Conservation (phyloP, 23 tunicate species). For the Diplosoma virens region DNA sequence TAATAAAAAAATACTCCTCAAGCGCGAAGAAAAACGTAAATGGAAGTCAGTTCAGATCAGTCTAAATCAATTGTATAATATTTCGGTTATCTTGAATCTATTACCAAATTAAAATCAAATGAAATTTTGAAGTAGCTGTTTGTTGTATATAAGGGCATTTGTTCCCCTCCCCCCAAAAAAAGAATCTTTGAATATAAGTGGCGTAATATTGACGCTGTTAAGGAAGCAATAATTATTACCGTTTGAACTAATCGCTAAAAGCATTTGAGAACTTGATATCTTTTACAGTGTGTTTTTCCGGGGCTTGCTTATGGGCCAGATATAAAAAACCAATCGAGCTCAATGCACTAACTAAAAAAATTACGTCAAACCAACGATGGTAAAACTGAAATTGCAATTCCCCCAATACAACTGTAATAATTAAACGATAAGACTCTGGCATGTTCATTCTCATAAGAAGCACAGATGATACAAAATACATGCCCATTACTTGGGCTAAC, state of each 20-base stretch:
- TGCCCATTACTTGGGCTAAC: slow-evolving; percentile 97
- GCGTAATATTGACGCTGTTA: too few species aligned
- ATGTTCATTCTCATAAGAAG: slow-evolving; percentile 96
- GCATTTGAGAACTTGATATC: slow-evolving; percentile 58
- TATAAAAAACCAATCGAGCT: slow-evolving; percentile 91
- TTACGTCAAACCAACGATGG: slow-evolving; percentile 98
- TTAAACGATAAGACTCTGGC: slow-evolving; percentile 89
- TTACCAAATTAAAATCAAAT: too few species aligned
- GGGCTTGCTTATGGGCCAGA: slow-evolving; percentile 98
- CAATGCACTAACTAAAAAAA: slow-evolving; percentile 89
- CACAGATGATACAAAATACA: slow-evolving; percentile 98
- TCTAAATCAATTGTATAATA: too few species aligned
- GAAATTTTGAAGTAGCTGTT: too few species aligned
- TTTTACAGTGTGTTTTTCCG: slow-evolving; percentile 90
- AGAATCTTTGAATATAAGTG: too few species aligned
- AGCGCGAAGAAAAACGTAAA: too few species aligned
- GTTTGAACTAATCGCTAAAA: slow-evolving; percentile 49
- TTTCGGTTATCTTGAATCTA: too few species aligned
- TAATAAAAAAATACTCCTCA: too few species aligned
- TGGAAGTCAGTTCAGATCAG: too few species aligned
- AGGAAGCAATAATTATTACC: background rate
- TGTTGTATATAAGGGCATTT: too few species aligned
- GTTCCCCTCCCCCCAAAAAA: too few species aligned
- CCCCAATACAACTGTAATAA: slow-evolving; percentile 90
- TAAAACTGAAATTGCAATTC: slow-evolving; percentile 96